Conservation (phyloP, 2,113 vertebrate species). For the Eretmochelys imbricata region DNA sequence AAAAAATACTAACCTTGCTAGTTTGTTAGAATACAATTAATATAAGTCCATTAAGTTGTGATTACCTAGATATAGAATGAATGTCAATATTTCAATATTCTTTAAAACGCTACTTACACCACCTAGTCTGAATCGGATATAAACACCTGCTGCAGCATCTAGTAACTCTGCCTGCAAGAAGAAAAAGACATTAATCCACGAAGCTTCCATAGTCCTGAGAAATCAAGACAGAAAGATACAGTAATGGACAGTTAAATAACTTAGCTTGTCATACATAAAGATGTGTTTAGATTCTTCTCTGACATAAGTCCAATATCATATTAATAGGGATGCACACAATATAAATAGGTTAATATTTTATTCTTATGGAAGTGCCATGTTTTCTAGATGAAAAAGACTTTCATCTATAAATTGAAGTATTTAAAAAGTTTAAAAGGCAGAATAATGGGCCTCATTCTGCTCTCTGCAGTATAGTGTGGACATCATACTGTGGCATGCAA, state of each 20-base stretch:
- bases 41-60: neutral
- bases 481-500: neutral
- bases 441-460: neutral
- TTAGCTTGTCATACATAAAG: neutral
- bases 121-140: constrained; percentile 82
- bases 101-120: constrained; percentile 65
- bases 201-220: neutral
- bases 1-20: neutral
- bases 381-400: neutral
- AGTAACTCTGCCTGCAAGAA: constrained; percentile 79
- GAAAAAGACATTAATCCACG: neutral
- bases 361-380: neutral
- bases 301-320: neutral
- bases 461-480: neutral
- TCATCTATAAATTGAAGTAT: neutral
- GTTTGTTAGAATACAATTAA: neutral
- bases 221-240: constrained; percentile 4
- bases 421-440: neutral
- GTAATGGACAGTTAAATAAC: neutral
- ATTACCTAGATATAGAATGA: neutral
- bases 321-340: neutral
- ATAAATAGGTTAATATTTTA: neutral
- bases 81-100: neutral
- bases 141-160: constrained; percentile 79
- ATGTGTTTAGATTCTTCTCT: neutral